Evolutionary conservation across 1,140 invertebrate species (phyloP).

Genomic region (Drosophila asahinai): DNA sequence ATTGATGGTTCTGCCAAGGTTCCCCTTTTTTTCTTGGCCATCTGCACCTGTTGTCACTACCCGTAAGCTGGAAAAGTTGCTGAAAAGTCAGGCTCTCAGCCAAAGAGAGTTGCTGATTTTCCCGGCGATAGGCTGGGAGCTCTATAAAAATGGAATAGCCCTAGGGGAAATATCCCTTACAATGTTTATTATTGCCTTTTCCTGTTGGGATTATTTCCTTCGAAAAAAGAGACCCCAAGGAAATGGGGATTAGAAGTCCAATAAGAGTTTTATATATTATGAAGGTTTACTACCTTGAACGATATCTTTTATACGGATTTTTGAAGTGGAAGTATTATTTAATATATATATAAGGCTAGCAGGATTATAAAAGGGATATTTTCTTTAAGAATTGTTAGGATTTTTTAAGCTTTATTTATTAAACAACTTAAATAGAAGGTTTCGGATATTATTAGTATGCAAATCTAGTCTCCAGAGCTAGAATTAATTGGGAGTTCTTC

Average conservation of each 20-base stretch:
- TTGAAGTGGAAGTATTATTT: background rate
- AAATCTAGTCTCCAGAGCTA: too few relatives aligned
- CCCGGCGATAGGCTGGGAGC: constrained; percentile 11
- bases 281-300: background rate
- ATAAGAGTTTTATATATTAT: constrained; percentile 2
- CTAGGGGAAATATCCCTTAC: constrained; percentile 41
- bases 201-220: constrained; percentile 23
- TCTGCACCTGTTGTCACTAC: constrained; percentile 66
- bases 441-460: too few relatives aligned
- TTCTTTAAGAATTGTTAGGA: background rate
- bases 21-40: constrained; percentile 24
- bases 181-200: constrained; percentile 39
- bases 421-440: too few relatives aligned
- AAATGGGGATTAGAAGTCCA: constrained; percentile 23
- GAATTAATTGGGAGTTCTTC: too few relatives aligned
- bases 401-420: too few relatives aligned
- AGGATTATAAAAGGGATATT: background rate
- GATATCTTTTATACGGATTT: background rate
- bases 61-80: constrained; percentile 35
- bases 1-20: constrained; percentile 63
- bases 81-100: constrained; percentile 25
- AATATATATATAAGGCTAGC: too few relatives aligned
- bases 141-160: constrained; percentile 44
- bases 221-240: constrained; percentile 21
- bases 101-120: constrained; percentile 1